These are phyloP conservation scores for Notothenia rossii DNA, from an alignment of 2,113 vertebrate genomes.

Conservation along the genomic window DNA sequence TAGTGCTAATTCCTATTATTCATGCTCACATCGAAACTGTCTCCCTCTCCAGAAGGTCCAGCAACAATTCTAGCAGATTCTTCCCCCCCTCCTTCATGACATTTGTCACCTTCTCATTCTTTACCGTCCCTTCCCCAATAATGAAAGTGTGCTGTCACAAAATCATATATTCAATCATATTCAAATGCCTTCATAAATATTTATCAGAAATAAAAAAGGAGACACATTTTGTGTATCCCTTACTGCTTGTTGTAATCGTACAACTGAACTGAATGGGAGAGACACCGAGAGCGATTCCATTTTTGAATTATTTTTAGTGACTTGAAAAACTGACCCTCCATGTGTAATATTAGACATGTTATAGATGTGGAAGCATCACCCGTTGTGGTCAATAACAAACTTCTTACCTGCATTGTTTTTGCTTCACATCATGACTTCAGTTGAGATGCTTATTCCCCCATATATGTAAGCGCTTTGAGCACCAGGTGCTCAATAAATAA, in stretches of 20 bases:
- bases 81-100: conserved; percentile 20
- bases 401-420: neutral
- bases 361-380: neutral
- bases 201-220: conserved; percentile 34
- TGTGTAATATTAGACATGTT: no score
- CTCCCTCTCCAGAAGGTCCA: neutral
- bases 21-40: conserved; percentile 1
- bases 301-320: no score
- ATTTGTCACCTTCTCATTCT: conserved; percentile 22
- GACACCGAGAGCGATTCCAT: neutral
- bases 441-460: neutral
- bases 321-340: no score
- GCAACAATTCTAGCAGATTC: no score
- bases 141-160: conserved; percentile 43
- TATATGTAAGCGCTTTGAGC: no score
- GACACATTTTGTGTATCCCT: conserved; percentile 15
- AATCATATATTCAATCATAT: conserved; percentile 43
- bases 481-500: no score
- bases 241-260: conserved; percentile 35
- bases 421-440: neutral
- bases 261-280: conserved; percentile 3
- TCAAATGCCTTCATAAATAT: conserved; percentile 62
- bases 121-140: conserved; percentile 16
- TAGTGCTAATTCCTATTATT: neutral
- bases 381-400: no score